Percentiles rank a stretch among this genome's conserved stretches.
Conservation (phyloP, 2,113 vertebrate genomes). For the Castor canadensis region DNA sequence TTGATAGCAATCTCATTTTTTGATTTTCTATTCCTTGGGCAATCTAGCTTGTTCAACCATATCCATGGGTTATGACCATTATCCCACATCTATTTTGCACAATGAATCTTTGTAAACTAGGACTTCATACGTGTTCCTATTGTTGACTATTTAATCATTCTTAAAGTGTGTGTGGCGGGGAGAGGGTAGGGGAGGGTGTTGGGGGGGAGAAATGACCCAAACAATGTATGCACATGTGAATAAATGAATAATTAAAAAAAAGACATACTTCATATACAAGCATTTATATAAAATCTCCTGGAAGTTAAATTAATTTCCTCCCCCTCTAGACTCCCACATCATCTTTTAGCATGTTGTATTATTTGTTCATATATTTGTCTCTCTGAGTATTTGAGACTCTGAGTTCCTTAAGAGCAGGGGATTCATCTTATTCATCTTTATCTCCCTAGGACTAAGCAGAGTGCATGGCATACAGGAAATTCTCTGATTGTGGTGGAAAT, state of each 20-base stretch:
- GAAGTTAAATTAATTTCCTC: not conserved
- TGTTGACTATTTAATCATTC: not conserved
- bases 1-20: not conserved
- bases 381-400: not conserved
- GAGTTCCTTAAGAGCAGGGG: not conserved
- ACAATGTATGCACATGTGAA: too few relatives aligned
- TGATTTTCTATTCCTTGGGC: too few relatives aligned
- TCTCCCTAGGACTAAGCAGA: not conserved
- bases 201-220: too few relatives aligned
- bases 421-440: not conserved
- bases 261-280: constrained; percentile 20
- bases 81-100: not conserved
- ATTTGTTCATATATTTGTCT: not conserved
- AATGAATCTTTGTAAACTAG: not conserved
- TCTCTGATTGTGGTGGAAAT: not conserved
- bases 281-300: not conserved
- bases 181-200: too few relatives aligned
- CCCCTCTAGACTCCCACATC: not conserved
- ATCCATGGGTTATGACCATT: not conserved
- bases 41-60: not conserved
- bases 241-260: too few relatives aligned
- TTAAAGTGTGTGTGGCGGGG: too few relatives aligned
- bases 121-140: not conserved
- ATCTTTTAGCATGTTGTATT: not conserved
- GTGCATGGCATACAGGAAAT: too few relatives aligned